These are phyloP conservation scores for Tinamus guttatus DNA, from an alignment of 2,113 vertebrate genomes.

Conservation along the genomic window DNA sequence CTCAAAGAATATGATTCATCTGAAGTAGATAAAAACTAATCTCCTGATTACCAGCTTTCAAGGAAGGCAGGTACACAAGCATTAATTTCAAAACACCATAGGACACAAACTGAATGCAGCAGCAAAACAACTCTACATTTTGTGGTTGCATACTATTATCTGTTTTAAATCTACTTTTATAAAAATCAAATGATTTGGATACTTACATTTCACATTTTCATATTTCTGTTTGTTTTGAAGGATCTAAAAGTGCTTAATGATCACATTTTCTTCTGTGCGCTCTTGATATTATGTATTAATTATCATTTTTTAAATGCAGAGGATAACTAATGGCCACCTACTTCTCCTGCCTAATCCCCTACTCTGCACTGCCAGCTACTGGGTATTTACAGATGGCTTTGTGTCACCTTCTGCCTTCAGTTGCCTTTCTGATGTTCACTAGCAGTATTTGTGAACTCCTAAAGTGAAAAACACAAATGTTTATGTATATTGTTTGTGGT, in stretches of 20 bases:
- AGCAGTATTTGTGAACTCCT: neutral
- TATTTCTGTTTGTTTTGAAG: neutral
- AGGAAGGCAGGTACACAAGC: constrained; percentile 7
- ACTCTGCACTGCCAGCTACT: neutral
- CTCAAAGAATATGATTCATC: neutral
- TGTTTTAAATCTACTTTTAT: neutral
- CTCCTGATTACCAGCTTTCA: constrained; percentile 31
- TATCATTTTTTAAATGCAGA: too few species aligned
- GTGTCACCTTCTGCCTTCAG: neutral
- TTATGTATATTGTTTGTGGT: neutral
- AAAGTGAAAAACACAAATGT: neutral
- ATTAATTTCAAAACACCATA: neutral
- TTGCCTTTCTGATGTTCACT: neutral
- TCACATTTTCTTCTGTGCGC: neutral
- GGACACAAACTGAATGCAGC: neutral
- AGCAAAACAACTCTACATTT: neutral
- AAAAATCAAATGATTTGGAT: neutral
- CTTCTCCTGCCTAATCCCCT: neutral
- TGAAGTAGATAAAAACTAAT: constrained; percentile 13
- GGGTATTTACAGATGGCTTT: neutral
- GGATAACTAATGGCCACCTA: neutral
- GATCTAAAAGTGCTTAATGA: neutral
- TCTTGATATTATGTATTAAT: neutral
- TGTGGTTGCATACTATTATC: neutral
- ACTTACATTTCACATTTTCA: neutral